Evolutionary conservation across 2,113 vertebrate genomes (phyloP), one percentile per base, ranked within the genome.

Genomic region (Saimiri boliviensis): DNA sequence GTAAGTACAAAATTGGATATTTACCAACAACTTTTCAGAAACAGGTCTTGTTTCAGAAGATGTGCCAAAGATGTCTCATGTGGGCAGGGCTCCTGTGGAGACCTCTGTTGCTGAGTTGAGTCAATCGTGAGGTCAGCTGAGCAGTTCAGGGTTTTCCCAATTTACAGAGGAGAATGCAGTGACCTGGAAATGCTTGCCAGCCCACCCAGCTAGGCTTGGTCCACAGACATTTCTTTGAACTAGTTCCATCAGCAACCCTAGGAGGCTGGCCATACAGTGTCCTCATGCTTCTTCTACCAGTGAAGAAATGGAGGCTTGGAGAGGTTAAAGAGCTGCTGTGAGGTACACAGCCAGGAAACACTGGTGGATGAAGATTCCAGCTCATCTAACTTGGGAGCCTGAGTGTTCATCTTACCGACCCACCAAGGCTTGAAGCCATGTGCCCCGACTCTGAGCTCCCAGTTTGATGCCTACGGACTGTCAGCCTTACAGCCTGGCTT

Each of bases 291-390:
- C 8, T 89, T 91, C 95, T 71, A 60, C 68, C 60, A 52, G 42
- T 74, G 54, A 86, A n/a, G 63, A 96, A 92, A 86, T 42, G 25
- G 85, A 91, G 80, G 80, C 70, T 70, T 45, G 40, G 79, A 66
- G 40, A 86, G 27, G 27, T 94, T 20, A 35, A 86, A 83, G 54
- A 71, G 27, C 66, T 89, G 60, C 8, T 21, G 17, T 10, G 42
- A 54, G n/a, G 30, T 12, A 8, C 52, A 77, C 10, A 52, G 86
- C 63, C 49, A 45, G 83, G 76, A 77, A 5, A 10, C n/a, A 37
- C 2, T 3, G 6, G 54, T 14, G 35, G 23, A 6, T 37, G 87
- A 60, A 77, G 88, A 42, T 68, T 68, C 84, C 27, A 32, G 86
- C 30, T 52, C 8, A 40, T 56, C 30, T 42, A 10, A 32, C 11